Base-by-base conservation (phyloP, 2,797 vertebrate species). In the Eulemur coronatus region DNA sequence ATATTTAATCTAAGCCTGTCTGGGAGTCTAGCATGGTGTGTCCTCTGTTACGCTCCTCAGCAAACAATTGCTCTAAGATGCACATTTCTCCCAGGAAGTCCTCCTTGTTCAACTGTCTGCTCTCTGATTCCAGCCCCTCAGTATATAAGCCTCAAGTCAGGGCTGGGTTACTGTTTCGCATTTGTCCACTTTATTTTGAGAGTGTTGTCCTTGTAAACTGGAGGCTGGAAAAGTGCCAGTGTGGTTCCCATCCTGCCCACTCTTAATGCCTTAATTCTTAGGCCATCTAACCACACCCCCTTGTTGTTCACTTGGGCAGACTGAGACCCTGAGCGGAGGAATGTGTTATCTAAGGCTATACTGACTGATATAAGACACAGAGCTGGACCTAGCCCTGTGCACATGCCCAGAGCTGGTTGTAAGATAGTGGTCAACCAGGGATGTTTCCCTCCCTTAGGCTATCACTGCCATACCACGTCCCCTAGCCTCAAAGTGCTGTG, bases 301-400 rank as follows among this genome's bases (percentile, higher is more conserved):
- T 75, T 78, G 43, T 35, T 14, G 18, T 65, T 69, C 8, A 52
- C 20, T 7, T 73, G 30, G 72, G 17, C 4, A 73, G 43, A 35
- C 59, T 22, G 69, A 95, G 55, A 20, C 13, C 67, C 24, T 52
- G 57, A 72, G 18, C 18, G 3, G 38, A 90, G 9, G 52, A 15
- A 72, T 20, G 65, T 57, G 35, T 52, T 57, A 26, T 46, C 28
- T 72, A 55, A 59, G 33, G 41, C 17, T 50, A 63, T 20, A 2
- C 1, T 3, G 38, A 2, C 1, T 3, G 38, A 50, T 13, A 1
- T 2, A 6, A 30, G 46, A 9, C 5, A 4, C 15, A 28, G 63
- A 48, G 14, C 57, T 46, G 52, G 38, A 14, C 20, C 55, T 46
- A n/a, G 55, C 52, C 70, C 18, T 2, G 46, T 18, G 33, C 26